phyloP scores from a whole-genome alignment of 2,113 vertebrate genomes.

The Ibidorhyncha struthersii region DNA sequence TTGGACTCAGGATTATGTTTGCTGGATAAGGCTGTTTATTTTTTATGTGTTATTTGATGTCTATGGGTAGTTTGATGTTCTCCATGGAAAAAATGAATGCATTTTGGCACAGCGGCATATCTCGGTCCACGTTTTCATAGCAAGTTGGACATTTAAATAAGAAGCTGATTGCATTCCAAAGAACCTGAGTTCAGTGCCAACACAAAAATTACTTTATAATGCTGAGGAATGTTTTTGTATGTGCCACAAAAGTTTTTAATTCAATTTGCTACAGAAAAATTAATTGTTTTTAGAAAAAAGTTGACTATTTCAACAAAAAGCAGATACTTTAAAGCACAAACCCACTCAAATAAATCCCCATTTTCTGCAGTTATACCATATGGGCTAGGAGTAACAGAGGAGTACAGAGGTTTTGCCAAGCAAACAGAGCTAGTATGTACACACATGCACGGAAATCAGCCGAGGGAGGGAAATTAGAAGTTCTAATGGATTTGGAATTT shows the following conservation, averaged over 20 bases:
- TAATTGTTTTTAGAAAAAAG: not conserved
- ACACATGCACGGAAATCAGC: not conserved
- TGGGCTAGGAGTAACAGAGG: not conserved
- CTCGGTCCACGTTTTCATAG: not conserved
- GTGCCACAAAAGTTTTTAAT: not conserved
- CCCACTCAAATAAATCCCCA: not conserved
- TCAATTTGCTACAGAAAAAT: not conserved
- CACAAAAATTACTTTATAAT: not conserved
- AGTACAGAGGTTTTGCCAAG: slow-evolving; percentile 1
- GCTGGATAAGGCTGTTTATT: not conserved
- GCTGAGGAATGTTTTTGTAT: not conserved
- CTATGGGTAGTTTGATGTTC: not conserved
- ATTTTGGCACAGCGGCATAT: not conserved
- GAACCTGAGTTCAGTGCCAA: not conserved
- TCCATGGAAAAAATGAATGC: not conserved
- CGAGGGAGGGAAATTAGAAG: slow-evolving; percentile 23
- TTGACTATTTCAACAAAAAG: not conserved
- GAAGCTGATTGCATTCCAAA: not conserved
- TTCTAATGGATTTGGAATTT: slow-evolving; percentile 63
- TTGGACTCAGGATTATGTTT: not conserved
- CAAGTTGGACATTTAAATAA: not conserved
- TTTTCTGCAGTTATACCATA: not conserved
- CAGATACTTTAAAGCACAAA: not conserved
- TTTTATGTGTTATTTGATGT: not conserved
- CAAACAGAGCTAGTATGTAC: not conserved